A percentile compares a stretch with the other conserved stretches of the same genome.
Conservation (phyloP, 2,797 vertebrate species). For the Sebastes reedi region DNA sequence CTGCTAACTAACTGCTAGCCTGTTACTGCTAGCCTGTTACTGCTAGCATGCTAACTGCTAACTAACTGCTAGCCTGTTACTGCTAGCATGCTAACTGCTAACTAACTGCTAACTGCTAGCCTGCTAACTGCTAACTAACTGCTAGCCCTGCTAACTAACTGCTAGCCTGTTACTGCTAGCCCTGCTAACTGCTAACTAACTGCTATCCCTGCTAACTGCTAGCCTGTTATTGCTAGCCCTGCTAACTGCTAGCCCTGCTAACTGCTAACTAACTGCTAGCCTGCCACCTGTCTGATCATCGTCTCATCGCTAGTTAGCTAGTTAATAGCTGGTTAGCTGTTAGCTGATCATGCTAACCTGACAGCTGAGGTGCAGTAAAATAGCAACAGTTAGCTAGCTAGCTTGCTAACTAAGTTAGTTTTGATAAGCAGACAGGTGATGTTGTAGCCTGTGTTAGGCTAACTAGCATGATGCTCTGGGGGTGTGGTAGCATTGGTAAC, state of each 20-base stretch:
- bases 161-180: slow-evolving; percentile 12
- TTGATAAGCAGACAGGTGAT: neutral
- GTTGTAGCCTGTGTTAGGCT: neutral
- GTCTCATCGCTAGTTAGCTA: slow-evolving; percentile 16
- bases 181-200: too few relatives aligned
- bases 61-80: too few relatives aligned
- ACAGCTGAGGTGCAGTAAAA: neutral
- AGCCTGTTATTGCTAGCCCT: slow-evolving; percentile 14
- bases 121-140: too few relatives aligned
- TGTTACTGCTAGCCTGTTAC: too few relatives aligned
- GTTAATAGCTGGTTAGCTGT: too few relatives aligned
- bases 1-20: too few relatives aligned
- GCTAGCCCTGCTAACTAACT: neutral
- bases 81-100: too few relatives aligned
- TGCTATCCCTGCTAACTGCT: slow-evolving; percentile 4
- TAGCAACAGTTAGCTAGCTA: neutral
- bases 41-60: too few relatives aligned
- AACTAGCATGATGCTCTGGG: neutral
- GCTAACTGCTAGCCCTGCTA: neutral
- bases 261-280: neutral
- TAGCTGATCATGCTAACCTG: neutral
- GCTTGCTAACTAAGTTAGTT: slow-evolving; percentile 9
- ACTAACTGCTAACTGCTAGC: slow-evolving; percentile 19
- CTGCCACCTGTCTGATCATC: slow-evolving; percentile 73
- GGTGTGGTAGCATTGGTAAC: slow-evolving; percentile 7